Evolutionary conservation across 1,140 invertebrate species (phyloP).

Genomic region (Psilanteris sp.): DNA sequence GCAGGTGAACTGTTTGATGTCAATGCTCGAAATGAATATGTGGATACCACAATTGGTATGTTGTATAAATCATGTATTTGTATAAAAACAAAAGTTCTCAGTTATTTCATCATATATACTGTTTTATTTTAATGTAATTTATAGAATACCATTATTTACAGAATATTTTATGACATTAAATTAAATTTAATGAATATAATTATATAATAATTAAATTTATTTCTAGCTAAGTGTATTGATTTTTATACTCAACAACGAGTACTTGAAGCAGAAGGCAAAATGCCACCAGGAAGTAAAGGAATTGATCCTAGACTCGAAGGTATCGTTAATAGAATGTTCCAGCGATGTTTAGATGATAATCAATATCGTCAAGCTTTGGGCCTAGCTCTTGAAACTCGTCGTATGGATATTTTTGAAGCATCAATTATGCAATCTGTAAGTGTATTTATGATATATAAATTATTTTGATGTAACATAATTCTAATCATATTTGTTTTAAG

Average conservation of each 20-base stretch:
- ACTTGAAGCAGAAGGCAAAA: slow-evolving; percentile 82
- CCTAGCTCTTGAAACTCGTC: slow-evolving; percentile 94
- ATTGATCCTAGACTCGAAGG: slow-evolving; percentile 94
- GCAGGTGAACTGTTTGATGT: slow-evolving; percentile 97
- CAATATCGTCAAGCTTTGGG: slow-evolving; percentile 97
- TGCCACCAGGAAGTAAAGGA: slow-evolving; percentile 82
- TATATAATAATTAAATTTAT: slow-evolving; percentile 2
- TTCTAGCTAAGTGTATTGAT: slow-evolving; percentile 94
- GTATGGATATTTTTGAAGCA: slow-evolving; percentile 97
- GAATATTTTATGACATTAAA: too few relatives aligned
- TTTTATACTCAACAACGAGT: slow-evolving; percentile 94
- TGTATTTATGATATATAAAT: too few relatives aligned
- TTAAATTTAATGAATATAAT: too few relatives aligned
- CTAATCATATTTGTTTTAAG: too few relatives aligned
- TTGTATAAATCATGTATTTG: too few relatives aligned
- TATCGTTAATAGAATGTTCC: slow-evolving; percentile 98
- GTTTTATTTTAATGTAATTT: slow-evolving; percentile 14
- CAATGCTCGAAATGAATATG: slow-evolving; percentile 95
- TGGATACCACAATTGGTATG: slow-evolving; percentile 94
- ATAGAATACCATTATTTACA: too few relatives aligned
- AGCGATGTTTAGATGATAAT: slow-evolving; percentile 94
- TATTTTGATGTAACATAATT: too few relatives aligned
- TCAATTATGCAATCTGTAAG: slow-evolving; percentile 92
- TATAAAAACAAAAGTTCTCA: too few relatives aligned
- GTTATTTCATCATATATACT: neutral